Conservation (phyloP, 2,888 invertebrate species). For the Phortica okadai region DNA sequence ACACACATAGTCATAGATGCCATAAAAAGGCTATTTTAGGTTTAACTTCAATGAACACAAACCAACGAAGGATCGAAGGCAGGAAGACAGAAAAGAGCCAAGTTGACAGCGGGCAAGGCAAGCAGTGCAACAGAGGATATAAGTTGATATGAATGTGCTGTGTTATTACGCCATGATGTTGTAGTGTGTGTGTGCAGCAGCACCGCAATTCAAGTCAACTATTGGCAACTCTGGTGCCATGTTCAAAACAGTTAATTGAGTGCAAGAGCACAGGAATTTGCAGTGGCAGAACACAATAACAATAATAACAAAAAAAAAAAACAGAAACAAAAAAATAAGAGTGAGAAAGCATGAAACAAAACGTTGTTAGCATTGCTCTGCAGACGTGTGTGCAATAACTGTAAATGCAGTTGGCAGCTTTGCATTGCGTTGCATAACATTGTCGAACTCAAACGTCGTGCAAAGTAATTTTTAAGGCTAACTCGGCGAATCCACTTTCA, state of each 20-base stretch:
- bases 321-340: neutral
- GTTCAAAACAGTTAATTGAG: conserved; percentile 28
- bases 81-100: neutral
- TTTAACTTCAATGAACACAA: conserved; percentile 25
- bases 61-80: neutral
- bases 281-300: neutral
- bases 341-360: neutral
- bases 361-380: neutral
- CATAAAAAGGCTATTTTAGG: conserved; percentile 28
- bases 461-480: conserved; percentile 13
- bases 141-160: conserved; percentile 17
- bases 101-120: neutral
- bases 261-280: conserved; percentile 24
- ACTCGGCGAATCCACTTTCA: conserved; percentile 12
- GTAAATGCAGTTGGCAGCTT: conserved; percentile 15
- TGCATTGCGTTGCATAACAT: neutral
- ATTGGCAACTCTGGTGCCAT: conserved; percentile 16
- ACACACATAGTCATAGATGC: neutral
- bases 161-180: neutral
- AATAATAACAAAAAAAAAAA: neutral
- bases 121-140: neutral
- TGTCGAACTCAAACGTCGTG: neutral
- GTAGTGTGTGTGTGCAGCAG: too few relatives aligned
- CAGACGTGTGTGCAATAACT: neutral
- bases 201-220: conserved; percentile 4